Percentiles rank a stretch among this genome's conserved stretches.
Evolutionary conservation across 2,797 vertebrate genomes (phyloP).

Genomic region (Rhinatrema bivittatum): DNA sequence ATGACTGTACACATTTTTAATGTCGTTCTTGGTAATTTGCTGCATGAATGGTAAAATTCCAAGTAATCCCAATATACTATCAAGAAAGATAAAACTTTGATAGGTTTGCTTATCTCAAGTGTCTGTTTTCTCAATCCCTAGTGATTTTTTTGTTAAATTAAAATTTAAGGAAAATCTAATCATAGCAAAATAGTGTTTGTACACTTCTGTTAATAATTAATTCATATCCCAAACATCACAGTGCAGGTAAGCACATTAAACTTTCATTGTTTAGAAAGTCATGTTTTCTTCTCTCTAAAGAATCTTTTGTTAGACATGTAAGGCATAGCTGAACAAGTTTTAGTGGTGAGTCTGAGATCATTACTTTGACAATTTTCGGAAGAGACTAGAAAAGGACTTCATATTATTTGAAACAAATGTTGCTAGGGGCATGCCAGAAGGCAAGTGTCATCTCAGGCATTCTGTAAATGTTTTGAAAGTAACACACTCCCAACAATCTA

Average conservation of each 20-base stretch:
- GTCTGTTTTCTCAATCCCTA: slow-evolving; percentile 47
- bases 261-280: slow-evolving; percentile 39
- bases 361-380: no score
- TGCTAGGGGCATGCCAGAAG: no score
- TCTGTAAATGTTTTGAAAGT: no score
- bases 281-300: no score
- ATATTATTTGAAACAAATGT: no score
- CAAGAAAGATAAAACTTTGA: slow-evolving; percentile 60
- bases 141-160: slow-evolving; percentile 57
- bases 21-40: slow-evolving; percentile 74
- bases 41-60: slow-evolving; percentile 66
- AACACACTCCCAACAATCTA: no score
- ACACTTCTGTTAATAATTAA: slow-evolving; percentile 59
- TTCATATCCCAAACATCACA: slow-evolving; percentile 46
- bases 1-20: slow-evolving; percentile 74
- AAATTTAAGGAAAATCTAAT: slow-evolving; percentile 65
- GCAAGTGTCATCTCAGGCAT: no score
- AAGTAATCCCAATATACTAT: slow-evolving; percentile 65
- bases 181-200: slow-evolving; percentile 67
- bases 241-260: slow-evolving; percentile 39
- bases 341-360: no score
- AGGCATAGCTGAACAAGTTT: no score
- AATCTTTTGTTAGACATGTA: no score
- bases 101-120: slow-evolving; percentile 46
- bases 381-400: no score